Conservation (phyloP, 2,797 vertebrate species). For the Protosalanx chinensis region DNA sequence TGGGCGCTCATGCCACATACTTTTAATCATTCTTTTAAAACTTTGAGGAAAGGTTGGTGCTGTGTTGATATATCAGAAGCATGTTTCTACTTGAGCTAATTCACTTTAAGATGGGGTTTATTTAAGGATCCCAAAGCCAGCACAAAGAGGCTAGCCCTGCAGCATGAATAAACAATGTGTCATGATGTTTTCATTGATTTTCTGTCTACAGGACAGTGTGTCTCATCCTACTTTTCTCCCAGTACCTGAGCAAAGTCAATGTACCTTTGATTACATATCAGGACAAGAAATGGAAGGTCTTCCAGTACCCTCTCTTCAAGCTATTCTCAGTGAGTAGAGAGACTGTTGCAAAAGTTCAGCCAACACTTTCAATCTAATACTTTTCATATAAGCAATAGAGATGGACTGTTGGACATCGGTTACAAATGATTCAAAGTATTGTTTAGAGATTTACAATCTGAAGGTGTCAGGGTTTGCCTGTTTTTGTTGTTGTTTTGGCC, state of each 20-base stretch:
- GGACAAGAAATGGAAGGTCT: slow-evolving; percentile 77
- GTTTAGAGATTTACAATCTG: neutral
- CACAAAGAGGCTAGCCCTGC: no score
- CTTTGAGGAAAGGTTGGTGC: neutral
- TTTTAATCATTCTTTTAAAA: neutral
- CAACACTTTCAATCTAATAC: neutral
- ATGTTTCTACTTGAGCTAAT: neutral
- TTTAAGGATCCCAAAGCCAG: neutral
- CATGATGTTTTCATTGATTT: slow-evolving; percentile 34
- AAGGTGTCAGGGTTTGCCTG: no score
- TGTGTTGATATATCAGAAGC: neutral
- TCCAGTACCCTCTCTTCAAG: slow-evolving; percentile 78
- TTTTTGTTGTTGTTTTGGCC: no score
- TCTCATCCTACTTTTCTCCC: slow-evolving; percentile 78
- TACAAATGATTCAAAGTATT: neutral
- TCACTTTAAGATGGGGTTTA: neutral
- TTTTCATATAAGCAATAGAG: neutral
- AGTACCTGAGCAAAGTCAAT: slow-evolving; percentile 76
- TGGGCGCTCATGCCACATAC: no score
- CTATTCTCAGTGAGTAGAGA: slow-evolving; percentile 76
- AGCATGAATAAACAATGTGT: neutral
- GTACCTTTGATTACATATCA: slow-evolving; percentile 74
- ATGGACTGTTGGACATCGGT: neutral
- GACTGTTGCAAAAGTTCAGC: neutral
- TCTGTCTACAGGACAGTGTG: slow-evolving; percentile 68